Conservation (phyloP, 2,797 vertebrate genomes). For the Peromyscus eremicus region DNA sequence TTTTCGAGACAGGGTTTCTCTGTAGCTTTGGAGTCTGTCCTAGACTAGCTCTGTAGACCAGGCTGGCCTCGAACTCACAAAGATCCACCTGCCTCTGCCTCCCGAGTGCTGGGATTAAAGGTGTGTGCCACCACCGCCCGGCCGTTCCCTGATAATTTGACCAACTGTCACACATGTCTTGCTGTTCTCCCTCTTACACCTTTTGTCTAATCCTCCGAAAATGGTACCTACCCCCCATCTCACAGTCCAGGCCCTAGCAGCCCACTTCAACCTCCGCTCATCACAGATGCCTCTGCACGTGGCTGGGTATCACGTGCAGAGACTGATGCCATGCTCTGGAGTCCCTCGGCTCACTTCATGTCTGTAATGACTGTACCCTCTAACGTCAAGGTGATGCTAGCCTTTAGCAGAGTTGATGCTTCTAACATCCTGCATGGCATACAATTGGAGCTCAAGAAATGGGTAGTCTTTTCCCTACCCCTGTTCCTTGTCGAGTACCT, state of each 20-base stretch:
- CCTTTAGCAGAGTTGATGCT: background rate
- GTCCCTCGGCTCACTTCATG: background rate
- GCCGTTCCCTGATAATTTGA: background rate
- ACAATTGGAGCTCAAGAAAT: background rate
- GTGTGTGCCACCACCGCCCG: too few relatives aligned
- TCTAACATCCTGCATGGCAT: background rate
- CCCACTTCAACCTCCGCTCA: background rate
- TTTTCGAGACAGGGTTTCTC: too few relatives aligned
- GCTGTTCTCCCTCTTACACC: background rate
- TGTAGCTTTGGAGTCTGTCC: too few relatives aligned
- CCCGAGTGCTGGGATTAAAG: too few relatives aligned
- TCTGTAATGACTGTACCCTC: background rate
- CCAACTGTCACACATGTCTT: background rate
- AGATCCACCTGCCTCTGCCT: too few relatives aligned
- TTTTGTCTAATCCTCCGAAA: conserved; percentile 21
- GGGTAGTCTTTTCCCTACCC: background rate
- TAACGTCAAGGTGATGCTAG: background rate
- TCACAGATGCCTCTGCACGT: background rate
- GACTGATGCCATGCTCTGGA: background rate
- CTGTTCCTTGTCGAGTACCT: background rate
- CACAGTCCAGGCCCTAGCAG: background rate
- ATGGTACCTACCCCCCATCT: background rate
- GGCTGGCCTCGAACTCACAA: too few relatives aligned
- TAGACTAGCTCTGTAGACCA: too few relatives aligned
- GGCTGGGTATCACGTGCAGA: background rate